Percentiles rank a stretch among this genome's conserved stretches.
phyloP scores from a whole-genome alignment of 2,797 vertebrate genomes.

The Forpus xanthops region DNA sequence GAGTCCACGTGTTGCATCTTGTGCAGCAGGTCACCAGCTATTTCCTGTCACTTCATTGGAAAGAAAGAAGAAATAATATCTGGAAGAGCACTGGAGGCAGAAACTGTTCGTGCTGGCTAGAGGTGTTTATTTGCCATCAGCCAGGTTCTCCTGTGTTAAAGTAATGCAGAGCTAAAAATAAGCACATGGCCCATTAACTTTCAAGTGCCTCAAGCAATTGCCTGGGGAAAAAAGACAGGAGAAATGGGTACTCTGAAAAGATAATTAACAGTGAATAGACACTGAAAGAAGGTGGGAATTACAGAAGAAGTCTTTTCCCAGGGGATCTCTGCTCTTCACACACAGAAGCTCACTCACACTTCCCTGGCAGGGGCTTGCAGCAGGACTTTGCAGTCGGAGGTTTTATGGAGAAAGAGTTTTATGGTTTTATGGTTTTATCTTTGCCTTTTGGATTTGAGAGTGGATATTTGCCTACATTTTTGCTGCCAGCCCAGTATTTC shows the following conservation, averaged over 20 bases:
- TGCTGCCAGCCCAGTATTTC: background rate
- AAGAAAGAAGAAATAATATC: background rate
- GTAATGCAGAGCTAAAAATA: slow-evolving; percentile 34
- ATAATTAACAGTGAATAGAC: slow-evolving; percentile 40
- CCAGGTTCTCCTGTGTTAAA: background rate
- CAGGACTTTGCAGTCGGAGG: background rate
- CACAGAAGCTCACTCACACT: background rate
- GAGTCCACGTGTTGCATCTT: background rate
- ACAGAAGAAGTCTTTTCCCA: background rate
- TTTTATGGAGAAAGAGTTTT: background rate
- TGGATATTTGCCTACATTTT: background rate
- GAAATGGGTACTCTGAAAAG: slow-evolving; percentile 4
- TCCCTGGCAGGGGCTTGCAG: background rate
- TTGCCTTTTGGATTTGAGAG: background rate
- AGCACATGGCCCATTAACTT: background rate
- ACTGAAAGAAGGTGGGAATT: slow-evolving; percentile 23
- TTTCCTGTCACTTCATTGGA: background rate
- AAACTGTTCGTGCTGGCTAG: background rate
- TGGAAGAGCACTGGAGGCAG: background rate
- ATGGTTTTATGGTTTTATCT: too few species aligned
- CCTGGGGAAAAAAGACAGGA: slow-evolving; percentile 18
- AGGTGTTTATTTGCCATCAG: background rate
- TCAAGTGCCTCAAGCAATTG: slow-evolving; percentile 4
- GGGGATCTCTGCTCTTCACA: background rate
- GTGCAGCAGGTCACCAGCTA: background rate